Percentiles rank a stretch among this genome's conserved stretches.
Evolutionary conservation across 2,888 invertebrate species (phyloP).

Genomic region (Nezara viridula): DNA sequence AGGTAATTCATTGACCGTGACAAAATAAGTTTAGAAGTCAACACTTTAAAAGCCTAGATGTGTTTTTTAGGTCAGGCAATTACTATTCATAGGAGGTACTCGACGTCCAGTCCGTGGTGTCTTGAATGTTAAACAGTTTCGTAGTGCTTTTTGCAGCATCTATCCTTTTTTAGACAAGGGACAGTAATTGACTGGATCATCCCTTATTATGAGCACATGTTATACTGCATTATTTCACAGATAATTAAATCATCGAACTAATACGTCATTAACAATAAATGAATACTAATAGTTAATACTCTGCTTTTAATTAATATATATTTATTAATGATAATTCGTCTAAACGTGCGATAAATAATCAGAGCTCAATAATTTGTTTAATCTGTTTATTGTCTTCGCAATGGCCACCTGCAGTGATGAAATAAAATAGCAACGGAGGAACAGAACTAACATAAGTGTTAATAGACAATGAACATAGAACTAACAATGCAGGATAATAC

Average conservation of each 20-base stretch:
- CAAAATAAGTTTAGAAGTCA: background rate
- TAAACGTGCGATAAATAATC: too few relatives aligned
- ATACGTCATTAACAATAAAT: background rate
- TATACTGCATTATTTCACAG: background rate
- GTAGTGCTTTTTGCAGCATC: background rate
- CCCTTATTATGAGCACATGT: background rate
- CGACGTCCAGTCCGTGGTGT: background rate
- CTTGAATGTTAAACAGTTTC: background rate
- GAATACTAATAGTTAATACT: too few relatives aligned
- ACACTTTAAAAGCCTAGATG: slow-evolving; percentile 16
- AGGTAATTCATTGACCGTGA: background rate
- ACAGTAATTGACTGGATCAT: background rate
- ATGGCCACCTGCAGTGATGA: too few relatives aligned
- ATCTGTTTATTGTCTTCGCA: too few relatives aligned
- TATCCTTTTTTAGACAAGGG: background rate
- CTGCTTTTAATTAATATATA: too few relatives aligned
- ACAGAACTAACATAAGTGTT: too few relatives aligned
- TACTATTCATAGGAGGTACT: slow-evolving; percentile 12
- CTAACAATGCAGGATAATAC: too few relatives aligned
- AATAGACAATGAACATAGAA: too few relatives aligned
- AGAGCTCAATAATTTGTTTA: too few relatives aligned
- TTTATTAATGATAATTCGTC: too few relatives aligned
- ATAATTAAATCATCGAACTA: background rate
- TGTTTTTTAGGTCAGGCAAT: slow-evolving; percentile 18
- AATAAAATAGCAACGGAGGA: too few relatives aligned